Conservation (phyloP, 2,888 invertebrate genomes). For the Steromphala cineraria region DNA sequence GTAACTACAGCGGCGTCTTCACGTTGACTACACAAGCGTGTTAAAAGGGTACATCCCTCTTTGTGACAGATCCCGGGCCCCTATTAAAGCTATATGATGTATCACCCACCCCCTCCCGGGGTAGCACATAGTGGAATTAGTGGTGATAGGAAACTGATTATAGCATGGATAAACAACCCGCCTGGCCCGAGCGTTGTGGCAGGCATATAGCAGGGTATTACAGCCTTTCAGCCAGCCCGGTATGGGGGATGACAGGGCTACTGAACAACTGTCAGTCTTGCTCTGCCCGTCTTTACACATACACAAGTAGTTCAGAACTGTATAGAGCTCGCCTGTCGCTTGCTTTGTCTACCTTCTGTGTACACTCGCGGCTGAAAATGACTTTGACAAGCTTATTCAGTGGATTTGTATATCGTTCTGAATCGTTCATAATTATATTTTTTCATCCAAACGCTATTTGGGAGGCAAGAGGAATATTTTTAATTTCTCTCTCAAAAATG, state of each 20-base stretch:
- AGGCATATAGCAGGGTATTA: not conserved
- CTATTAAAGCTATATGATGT: slow-evolving; percentile 15
- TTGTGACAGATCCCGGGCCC: not conserved
- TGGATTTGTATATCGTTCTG: not conserved
- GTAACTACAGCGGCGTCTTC: not conserved
- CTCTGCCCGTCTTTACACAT: not conserved
- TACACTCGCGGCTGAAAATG: not conserved
- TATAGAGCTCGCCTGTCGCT: not conserved
- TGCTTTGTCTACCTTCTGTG: not conserved
- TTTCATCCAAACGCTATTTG: not conserved
- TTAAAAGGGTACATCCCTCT: not conserved
- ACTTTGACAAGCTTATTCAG: not conserved
- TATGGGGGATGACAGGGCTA: not conserved
- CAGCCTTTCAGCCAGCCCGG: not conserved
- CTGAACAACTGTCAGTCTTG: not conserved
- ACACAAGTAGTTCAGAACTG: too few species aligned
- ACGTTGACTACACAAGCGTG: not conserved
- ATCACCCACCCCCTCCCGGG: not conserved
- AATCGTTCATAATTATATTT: not conserved
- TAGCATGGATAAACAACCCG: slow-evolving; percentile 4
- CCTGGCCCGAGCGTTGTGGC: not conserved
- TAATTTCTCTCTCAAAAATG: not conserved
- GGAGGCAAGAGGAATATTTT: not conserved
- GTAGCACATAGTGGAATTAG: not conserved
- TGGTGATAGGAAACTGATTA: slow-evolving; percentile 13